Conservation (phyloP, 2,113 vertebrate genomes). For the Phocoena phocoena region DNA sequence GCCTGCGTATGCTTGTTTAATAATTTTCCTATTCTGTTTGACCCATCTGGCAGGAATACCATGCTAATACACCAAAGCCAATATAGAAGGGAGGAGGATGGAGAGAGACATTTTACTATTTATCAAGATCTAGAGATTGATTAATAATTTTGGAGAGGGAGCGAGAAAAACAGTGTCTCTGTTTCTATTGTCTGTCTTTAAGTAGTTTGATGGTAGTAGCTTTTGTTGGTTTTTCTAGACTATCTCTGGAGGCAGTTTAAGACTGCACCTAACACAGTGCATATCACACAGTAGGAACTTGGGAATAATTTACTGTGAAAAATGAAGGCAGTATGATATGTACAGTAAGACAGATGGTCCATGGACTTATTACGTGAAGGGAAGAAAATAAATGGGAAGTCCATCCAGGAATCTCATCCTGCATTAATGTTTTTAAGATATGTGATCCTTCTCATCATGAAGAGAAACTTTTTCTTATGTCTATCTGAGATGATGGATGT, state of each 20-base stretch:
- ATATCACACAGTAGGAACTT: not conserved
- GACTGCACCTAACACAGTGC: not conserved
- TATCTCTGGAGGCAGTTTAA: not conserved
- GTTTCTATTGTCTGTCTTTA: not conserved
- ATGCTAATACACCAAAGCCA: not conserved
- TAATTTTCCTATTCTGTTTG: conserved; percentile 9
- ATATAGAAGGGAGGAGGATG: not conserved
- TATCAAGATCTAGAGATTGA: not conserved
- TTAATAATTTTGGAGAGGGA: not conserved
- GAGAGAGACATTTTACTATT: not conserved
- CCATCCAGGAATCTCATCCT: not conserved
- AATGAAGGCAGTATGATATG: not conserved
- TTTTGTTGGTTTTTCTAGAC: not conserved
- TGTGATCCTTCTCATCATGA: not conserved
- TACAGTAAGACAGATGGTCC: not conserved
- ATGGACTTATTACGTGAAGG: not conserved
- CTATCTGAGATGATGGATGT: not conserved
- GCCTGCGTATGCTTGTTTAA: not conserved
- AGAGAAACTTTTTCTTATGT: not conserved
- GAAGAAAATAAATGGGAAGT: not conserved
- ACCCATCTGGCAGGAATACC: not conserved
- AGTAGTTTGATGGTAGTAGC: not conserved
- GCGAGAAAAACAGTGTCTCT: not conserved
- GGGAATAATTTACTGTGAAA: not conserved
- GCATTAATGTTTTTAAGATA: conserved; percentile 3